Conservation (phyloP, 2,888 invertebrate genomes). For the Anthrax anthrax region DNA sequence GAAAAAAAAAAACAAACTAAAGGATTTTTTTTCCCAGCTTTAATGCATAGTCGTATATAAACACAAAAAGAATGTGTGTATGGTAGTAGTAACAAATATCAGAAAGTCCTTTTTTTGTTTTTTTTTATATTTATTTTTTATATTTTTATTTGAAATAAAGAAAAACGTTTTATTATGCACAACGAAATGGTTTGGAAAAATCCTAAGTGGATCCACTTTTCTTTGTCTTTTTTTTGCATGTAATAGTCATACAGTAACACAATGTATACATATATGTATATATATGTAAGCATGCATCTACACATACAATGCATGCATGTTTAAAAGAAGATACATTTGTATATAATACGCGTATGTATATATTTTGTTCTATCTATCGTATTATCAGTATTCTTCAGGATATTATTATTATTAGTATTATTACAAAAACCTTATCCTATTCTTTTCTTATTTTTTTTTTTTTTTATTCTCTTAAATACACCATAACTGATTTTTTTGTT, state of each 20-base stretch:
- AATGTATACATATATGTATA: no score
- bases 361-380: neutral
- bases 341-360: no score
- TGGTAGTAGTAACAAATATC: no score
- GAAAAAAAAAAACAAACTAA: no score
- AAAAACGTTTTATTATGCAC: constrained; percentile 5
- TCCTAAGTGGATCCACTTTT: neutral
- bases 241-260: no score
- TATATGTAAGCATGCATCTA: no score
- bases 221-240: neutral
- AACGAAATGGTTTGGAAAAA: constrained; percentile 6
- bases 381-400: neutral
- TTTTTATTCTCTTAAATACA: neutral
- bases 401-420: neutral
- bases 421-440: neutral
- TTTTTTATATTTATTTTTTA: neutral
- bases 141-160: neutral
- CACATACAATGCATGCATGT: no score
- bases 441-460: neutral
- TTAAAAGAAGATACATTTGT: no score
- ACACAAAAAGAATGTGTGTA: no score
- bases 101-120: neutral
- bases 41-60: no score
- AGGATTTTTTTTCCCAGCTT: no score
- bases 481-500: no score